Percentiles rank a stretch among this genome's conserved stretches.
Conservation (phyloP, 2,113 vertebrate genomes). For the Sialia sialis region DNA sequence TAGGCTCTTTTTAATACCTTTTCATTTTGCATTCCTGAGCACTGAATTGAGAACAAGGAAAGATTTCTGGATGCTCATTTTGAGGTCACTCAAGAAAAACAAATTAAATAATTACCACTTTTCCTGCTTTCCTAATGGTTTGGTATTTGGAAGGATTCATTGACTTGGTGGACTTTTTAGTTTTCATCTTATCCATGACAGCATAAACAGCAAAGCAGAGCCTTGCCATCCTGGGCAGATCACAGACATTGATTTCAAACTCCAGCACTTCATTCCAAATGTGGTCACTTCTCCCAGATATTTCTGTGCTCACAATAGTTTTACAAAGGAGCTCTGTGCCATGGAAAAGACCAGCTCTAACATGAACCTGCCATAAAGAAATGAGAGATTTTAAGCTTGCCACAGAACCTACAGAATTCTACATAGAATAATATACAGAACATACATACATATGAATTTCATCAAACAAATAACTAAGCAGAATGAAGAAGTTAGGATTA, state of each 20-base stretch:
- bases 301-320: conserved; percentile 88
- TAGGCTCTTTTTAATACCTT: accelerated
- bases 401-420: background rate
- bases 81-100: background rate
- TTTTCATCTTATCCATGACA: conserved; percentile 95
- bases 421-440: background rate
- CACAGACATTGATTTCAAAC: conserved; percentile 90
- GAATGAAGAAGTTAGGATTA: background rate
- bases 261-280: conserved; percentile 88
- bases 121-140: conserved; percentile 97
- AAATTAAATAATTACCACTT: conserved; percentile 82
- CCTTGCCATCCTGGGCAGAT: conserved; percentile 95
- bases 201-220: conserved; percentile 95
- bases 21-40: background rate
- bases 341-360: conserved; percentile 96
- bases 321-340: conserved; percentile 95
- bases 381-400: background rate
- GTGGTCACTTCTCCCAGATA: conserved; percentile 87
- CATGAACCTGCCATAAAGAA: conserved; percentile 81
- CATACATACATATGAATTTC: background rate
- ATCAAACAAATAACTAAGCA: background rate
- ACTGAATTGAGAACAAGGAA: background rate
- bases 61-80: background rate
- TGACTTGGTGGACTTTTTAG: conserved; percentile 90
- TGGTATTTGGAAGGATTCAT: conserved; percentile 90